A percentile compares a stretch with the other conserved stretches of the same genome.
Evolutionary conservation across 2,888 invertebrate genomes (phyloP).

Genomic region (Venusia cambrica): DNA sequence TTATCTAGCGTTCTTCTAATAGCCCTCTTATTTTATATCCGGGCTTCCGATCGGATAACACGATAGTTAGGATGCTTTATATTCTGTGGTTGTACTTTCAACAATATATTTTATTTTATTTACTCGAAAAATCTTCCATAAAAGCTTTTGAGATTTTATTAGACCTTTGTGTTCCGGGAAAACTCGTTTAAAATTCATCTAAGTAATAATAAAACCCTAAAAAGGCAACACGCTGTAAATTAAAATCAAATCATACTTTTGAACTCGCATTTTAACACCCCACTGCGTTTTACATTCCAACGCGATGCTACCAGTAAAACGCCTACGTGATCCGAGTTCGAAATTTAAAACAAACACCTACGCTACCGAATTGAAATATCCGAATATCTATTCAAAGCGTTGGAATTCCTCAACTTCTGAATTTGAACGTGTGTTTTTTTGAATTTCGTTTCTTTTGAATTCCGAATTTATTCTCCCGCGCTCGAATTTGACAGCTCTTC

Average conservation of each 20-base stretch:
- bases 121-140: no score
- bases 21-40: conserved; percentile 25
- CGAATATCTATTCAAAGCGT: conserved; percentile 26
- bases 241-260: conserved; percentile 36
- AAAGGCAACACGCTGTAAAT: conserved; percentile 17
- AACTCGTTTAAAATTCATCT: not conserved
- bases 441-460: conserved; percentile 39
- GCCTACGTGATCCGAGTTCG: conserved; percentile 46
- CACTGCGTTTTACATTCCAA: conserved; percentile 36
- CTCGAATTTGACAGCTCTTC: conserved; percentile 36
- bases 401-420: conserved; percentile 27
- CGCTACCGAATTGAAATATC: conserved; percentile 40
- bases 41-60: conserved; percentile 20
- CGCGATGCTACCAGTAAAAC: conserved; percentile 41
- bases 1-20: conserved; percentile 32
- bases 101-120: no score
- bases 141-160: no score
- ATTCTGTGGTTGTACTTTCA: no score
- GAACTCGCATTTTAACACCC: conserved; percentile 35
- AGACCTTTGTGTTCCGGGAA: no score
- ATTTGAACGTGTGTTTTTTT: conserved; percentile 33
- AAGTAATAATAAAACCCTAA: not conserved
- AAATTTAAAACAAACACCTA: conserved; percentile 35
- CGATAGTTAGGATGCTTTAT: no score
- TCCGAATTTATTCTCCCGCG: conserved; percentile 33